These are phyloP conservation scores for Epirrhoe alternata DNA, from an alignment of 2,888 invertebrate species.

Conservation along the genomic window DNA sequence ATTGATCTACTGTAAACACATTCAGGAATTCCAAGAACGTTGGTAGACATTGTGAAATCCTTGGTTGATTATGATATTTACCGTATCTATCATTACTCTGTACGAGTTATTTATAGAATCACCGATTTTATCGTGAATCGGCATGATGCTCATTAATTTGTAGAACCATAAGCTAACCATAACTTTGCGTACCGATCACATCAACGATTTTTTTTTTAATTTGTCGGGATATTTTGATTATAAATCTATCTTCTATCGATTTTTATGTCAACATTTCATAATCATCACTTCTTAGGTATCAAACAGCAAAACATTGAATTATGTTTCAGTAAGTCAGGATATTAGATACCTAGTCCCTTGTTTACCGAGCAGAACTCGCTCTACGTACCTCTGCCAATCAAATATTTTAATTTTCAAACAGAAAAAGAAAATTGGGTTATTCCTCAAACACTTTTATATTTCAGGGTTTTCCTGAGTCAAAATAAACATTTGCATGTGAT, in stretches of 20 bases:
- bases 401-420: conserved; percentile 1
- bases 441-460: background rate
- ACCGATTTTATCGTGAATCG: conserved; percentile 18
- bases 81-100: conserved; percentile 3
- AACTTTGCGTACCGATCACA: background rate
- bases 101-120: conserved; percentile 22
- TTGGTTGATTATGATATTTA: conserved; percentile 16
- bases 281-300: too few relatives aligned
- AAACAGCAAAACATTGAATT: too few relatives aligned
- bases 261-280: too few relatives aligned
- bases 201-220: background rate
- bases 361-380: background rate
- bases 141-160: conserved; percentile 12
- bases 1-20: conserved; percentile 23
- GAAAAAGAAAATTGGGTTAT: conserved; percentile 8
- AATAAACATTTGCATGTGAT: conserved; percentile 23
- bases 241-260: too few relatives aligned
- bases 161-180: background rate
- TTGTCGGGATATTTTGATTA: background rate
- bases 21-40: conserved; percentile 15
- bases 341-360: background rate
- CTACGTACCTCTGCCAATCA: background rate
- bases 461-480: conserved; percentile 22
- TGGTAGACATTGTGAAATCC: conserved; percentile 11
- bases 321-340: background rate